Evolutionary conservation across 2,888 invertebrate species (phyloP).

Genomic region (Thymelicus acteon): DNA sequence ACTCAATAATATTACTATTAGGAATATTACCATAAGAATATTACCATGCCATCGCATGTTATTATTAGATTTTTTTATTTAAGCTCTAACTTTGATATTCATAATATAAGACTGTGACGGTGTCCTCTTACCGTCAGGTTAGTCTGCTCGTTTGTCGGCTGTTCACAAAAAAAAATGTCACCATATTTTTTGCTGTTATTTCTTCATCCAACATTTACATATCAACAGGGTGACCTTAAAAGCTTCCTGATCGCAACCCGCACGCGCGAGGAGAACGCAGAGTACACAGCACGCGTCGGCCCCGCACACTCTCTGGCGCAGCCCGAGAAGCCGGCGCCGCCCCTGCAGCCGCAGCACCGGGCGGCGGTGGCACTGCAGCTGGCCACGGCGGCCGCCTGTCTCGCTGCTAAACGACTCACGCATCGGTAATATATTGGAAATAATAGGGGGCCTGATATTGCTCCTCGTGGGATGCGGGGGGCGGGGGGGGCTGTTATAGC

Average conservation of each 20-base stretch:
- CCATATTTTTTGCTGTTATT: too few species aligned
- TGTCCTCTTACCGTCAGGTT: too few species aligned
- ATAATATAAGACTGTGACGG: too few species aligned
- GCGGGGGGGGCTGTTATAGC: not conserved
- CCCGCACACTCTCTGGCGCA: conserved; percentile 44
- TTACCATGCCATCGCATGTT: too few species aligned
- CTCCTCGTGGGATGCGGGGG: not conserved
- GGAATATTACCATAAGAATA: too few species aligned
- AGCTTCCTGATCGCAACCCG: conserved; percentile 92
- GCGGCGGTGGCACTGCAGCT: conserved; percentile 90
- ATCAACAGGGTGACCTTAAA: conserved; percentile 93
- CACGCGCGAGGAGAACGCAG: conserved; percentile 62
- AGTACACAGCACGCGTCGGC: conserved; percentile 58
- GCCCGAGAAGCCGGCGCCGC: conserved; percentile 58
- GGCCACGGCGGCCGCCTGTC: conserved; percentile 86
- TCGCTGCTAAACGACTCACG: conserved; percentile 85
- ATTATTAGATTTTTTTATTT: too few species aligned
- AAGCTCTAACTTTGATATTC: too few species aligned
- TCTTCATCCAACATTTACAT: too few species aligned
- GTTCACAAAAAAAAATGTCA: too few species aligned
- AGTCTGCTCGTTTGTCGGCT: too few species aligned
- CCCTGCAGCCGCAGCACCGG: conserved; percentile 88
- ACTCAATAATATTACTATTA: too few species aligned
- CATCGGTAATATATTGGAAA: conserved; percentile 85
- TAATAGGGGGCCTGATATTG: not conserved